Conservation (phyloP, 1,140 invertebrate species). For the Brachionus calyciflorus region DNA sequence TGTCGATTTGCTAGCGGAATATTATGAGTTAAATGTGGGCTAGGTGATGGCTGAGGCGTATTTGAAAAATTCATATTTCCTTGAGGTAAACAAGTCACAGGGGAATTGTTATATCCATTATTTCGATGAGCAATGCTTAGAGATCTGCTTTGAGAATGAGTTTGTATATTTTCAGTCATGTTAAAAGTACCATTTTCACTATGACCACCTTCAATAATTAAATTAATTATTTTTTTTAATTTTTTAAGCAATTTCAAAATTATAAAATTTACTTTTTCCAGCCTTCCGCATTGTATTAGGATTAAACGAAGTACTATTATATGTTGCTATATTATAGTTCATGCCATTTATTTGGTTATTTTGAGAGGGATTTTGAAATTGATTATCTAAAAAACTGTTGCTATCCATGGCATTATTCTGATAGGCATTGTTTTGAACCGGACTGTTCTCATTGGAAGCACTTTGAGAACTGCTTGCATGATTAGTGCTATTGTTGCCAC, state of each 20-base stretch:
- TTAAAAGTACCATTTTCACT: background rate
- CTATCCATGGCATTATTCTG: background rate
- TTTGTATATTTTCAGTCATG: background rate
- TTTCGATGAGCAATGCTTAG: slow-evolving; percentile 20
- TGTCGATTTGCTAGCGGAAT: background rate
- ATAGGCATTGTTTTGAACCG: slow-evolving; percentile 2
- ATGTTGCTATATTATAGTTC: background rate
- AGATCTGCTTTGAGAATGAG: background rate
- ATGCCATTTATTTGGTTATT: background rate
- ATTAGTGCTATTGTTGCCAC: slow-evolving; percentile 27
- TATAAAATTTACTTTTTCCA: background rate
- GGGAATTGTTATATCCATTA: background rate
- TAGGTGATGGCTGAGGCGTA: slow-evolving; percentile 1
- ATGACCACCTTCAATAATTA: background rate
- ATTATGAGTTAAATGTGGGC: background rate
- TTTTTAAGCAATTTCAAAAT: background rate
- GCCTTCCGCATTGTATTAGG: background rate
- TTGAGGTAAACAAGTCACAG: slow-evolving; percentile 3
- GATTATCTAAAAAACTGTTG: background rate
- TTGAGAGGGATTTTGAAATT: background rate
- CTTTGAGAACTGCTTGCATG: background rate
- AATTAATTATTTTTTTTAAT: background rate
- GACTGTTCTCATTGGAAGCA: background rate
- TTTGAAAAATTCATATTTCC: slow-evolving; percentile 14
- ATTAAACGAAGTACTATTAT: background rate